Base-by-base conservation (phyloP, 2,888 invertebrate genomes). In the Lordiphosa andalusiaca region DNA sequence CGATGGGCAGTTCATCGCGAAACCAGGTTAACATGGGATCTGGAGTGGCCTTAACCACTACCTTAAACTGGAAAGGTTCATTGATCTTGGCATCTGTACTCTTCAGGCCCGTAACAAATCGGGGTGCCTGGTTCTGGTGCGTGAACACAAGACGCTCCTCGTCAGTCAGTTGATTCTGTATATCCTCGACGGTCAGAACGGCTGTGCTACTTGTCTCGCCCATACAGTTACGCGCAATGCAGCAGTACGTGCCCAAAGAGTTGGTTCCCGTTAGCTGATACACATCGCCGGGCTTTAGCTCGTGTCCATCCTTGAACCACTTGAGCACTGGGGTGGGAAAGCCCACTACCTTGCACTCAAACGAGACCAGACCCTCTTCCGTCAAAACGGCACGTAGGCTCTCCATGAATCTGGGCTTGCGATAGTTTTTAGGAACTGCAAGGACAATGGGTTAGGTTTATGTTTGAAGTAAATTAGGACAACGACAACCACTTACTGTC, bases 301-400 rank as follows among this genome's bases (percentile, higher is more conserved):
- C 96, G 86, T 96, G 95, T 0, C 96, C 96, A 87, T 97, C 97
- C 90, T 96, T 97, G 89, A 95, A 97, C 97, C 97, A 97, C 84
- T 94, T 93, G 0, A 97, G 90, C 48, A 94, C 90, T 0, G 97
- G 97, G 0, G 96, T 96, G 0, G 97, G 97, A 73, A 96, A 96
- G 2, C 96, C 97, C 2, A 96, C 96, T 0, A 97, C 96, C 89
- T 97, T 97, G 87, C 97, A 97, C 86, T 97, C 97, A 86, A 97
- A 97, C 0, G 96, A 96, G 1, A 97, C 97, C 33, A 97, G 90
- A 0, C 97, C 97, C 90, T 97, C 97, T 86, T 97, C 96, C 0
- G 97, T 96, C 41, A 97, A 91, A 40, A 97, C 93, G 6, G 97
- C 97, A 89, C 95, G 95, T 7, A 97, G 91, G 76, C 94, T 95